These are phyloP conservation scores for Clanis bilineata DNA, from an alignment of 2,888 invertebrate species.

Conservation along the genomic window DNA sequence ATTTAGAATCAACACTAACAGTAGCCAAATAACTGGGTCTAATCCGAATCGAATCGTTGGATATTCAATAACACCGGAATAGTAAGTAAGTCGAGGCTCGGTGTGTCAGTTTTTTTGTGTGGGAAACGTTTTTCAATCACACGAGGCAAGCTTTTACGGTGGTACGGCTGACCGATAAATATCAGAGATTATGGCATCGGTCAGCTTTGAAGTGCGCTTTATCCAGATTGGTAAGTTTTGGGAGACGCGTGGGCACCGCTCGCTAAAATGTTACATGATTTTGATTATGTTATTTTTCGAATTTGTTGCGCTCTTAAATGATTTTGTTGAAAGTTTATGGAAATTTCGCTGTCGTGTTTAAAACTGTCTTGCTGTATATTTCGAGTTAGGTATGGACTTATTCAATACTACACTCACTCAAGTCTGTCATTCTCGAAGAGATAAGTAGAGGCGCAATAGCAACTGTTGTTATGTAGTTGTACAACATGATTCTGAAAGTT, in stretches of 20 bases:
- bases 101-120: constrained; percentile 49
- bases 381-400: no score
- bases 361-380: no score
- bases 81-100: constrained; percentile 34
- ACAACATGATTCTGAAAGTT: no score
- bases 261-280: constrained; percentile 11
- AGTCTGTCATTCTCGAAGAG: no score
- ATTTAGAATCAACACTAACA: constrained; percentile 69
- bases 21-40: constrained; percentile 69
- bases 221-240: constrained; percentile 57
- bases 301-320: background rate
- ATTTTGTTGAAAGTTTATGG: no score
- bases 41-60: constrained; percentile 74
- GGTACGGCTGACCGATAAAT: constrained; percentile 69
- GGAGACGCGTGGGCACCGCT: constrained; percentile 22
- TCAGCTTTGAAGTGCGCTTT: constrained; percentile 64
- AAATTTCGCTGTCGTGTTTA: no score
- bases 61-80: constrained; percentile 68
- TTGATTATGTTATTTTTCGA: constrained; percentile 14
- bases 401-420: no score
- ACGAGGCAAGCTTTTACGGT: constrained; percentile 61
- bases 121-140: constrained; percentile 76
- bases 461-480: no score
- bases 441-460: no score
- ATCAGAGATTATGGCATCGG: constrained; percentile 74